Base-by-base conservation (phyloP, 2,888 invertebrate genomes). In the Tromatobia lineatoria region DNA sequence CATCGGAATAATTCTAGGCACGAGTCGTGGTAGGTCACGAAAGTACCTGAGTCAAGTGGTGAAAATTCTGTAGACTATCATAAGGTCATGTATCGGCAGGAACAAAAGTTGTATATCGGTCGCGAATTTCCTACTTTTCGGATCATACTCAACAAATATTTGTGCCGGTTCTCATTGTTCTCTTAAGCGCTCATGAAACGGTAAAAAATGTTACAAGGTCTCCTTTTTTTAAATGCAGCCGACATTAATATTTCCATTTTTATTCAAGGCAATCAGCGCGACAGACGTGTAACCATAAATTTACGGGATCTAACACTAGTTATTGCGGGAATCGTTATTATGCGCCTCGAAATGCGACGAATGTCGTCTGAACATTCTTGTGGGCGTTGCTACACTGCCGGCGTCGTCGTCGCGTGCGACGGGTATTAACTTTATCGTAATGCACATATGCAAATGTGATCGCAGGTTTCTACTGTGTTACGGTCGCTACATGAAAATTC, bases 361-460 rank as follows among this genome's bases (percentile, higher is more conserved):
- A 78, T 73, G 71, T 86, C 74, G 78, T 70, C 76, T 69, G 73
- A 15, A 59, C 69, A n/a, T 64, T 54, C 45, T 47, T 76, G 57
- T 57, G 47, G 47, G 50, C 29, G 73, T 29, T 7, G 18, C n/a
- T 47, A 42, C n/a, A 11, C 66, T 8, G 42, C 18, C 45, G 50
- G 38, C 64, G 20, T 38, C 66, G 54, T 64, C 25, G 74, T 57
- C 45, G 80, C 84, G 78, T 81, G 80, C 83, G 29, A 71, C 64
- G 18, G 73, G 45, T 67, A 75, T 84, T 74, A 76, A 74, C 75
- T 73, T 74, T 82, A 83, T 82, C 75, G 84, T 85, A 76, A 83
- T 83, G 82, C 61, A 81, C 66, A 86, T 88, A 88, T 89, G 90
- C 87, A 90, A 90, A 91, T 89, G 89, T 64, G 85, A 71, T 74